Base-by-base conservation (phyloP, 2,888 invertebrate genomes). In the Drosophila rubida region DNA sequence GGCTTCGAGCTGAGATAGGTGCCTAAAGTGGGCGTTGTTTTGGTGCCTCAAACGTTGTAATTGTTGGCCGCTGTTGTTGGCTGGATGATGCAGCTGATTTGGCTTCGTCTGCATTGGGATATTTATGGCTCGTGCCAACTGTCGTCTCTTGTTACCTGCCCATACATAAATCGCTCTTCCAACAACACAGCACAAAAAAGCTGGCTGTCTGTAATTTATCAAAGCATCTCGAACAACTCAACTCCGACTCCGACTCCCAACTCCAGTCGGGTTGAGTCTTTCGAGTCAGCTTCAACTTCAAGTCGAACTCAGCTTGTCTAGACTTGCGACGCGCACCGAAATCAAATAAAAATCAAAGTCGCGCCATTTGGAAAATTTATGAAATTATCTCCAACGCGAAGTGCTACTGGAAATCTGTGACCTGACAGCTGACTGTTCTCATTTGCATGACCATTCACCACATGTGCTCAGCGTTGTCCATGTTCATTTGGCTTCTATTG, bases 91-190 rank as follows among this genome's bases (percentile, higher is more conserved):
- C 84, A 79, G 83, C 83, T 68, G 84, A 84, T 83, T 83, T 77
- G 55, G 57, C 48, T 13, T 68, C 63, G 67, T 69, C 80, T 59
- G 46, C 63, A 48, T 61, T 50, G 11, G 64, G 64, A 74, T 81
- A 78, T 85, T 74, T 87, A 80, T 85, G 87, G 86, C 87, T 85
- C 87, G 85, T 87, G 85, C 87, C 87, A 75, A 64, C 69, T 74
- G 81, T 75, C 83, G 80, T 83, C 75, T 78, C 75, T 76, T 67
- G 78, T 78, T 80, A 76, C 76, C 70, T 65, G 65, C 46, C 66
- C 65, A 63, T 46, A 72, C 69, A 76, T 59, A 77, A 73, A 66
- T 76, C 65, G 69, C 65, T 66, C 44, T 32, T 49, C 55, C 58
- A 62, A 60, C 44, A 53, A 39, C 51, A 53, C 19, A 65, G 19